Conservation (phyloP, 2,888 invertebrate species). For the Uropetala carovei region DNA sequence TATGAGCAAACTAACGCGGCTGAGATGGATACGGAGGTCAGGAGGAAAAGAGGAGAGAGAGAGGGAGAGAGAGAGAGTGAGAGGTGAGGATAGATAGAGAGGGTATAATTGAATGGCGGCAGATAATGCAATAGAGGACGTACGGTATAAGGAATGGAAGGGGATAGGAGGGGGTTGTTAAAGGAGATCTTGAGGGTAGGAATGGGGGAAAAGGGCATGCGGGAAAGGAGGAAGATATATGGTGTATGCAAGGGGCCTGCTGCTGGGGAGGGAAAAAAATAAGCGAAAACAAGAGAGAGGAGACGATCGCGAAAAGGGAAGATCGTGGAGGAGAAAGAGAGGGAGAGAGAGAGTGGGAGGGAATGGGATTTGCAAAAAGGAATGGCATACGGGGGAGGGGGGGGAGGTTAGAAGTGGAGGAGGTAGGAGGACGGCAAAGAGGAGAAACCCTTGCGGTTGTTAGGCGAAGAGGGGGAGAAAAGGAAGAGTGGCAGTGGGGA, state of each 20-base stretch:
- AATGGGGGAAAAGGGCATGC: not conserved
- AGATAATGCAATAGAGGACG: slow-evolving; percentile 27
- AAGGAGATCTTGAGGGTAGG: not conserved
- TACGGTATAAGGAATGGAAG: not conserved
- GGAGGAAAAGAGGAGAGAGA: not conserved
- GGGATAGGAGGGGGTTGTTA: not conserved
- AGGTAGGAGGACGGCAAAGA: not conserved
- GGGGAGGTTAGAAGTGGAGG: not conserved
- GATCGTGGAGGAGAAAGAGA: not conserved
- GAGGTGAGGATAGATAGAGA: not conserved
- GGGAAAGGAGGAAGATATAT: not conserved
- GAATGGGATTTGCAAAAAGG: not conserved
- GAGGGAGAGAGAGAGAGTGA: not conserved
- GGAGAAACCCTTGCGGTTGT: slow-evolving; percentile 22
- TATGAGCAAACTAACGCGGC: not conserved
- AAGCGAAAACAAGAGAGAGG: not conserved
- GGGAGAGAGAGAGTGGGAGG: not conserved
- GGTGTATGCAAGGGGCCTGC: no score
- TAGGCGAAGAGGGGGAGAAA: not conserved
- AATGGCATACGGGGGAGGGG: not conserved
- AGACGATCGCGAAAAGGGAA: slow-evolving; percentile 3
- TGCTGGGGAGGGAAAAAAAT: no score
- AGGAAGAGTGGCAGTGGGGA: not conserved
- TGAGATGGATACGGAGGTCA: not conserved
- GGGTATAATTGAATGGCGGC: slow-evolving; percentile 17